phyloP scores from a whole-genome alignment of 2,113 vertebrate genomes.

The Tychaedon coryphoeus region DNA sequence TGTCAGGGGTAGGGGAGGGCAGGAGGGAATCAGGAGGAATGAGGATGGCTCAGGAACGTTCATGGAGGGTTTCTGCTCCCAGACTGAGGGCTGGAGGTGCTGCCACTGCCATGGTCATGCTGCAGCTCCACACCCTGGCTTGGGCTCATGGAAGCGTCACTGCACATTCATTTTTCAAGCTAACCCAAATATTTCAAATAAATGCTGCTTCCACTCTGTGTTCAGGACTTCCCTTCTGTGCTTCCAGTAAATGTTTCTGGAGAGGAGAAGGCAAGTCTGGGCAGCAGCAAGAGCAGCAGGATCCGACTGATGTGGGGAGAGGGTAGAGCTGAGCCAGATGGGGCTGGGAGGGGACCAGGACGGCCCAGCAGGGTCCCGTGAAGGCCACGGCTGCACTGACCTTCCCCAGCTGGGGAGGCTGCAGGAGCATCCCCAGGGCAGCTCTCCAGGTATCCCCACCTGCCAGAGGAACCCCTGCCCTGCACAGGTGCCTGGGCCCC shows the following conservation, averaged over 20 bases:
- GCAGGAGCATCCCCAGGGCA: not conserved
- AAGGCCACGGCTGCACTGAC: rapidly evolving
- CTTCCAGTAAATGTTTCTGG: not conserved
- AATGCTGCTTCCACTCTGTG: not conserved
- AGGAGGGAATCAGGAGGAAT: not conserved
- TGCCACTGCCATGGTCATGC: not conserved
- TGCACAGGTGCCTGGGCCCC: not conserved
- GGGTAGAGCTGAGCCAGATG: not conserved
- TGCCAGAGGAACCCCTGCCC: not conserved
- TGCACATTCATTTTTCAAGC: not conserved
- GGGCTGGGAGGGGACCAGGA: not conserved
- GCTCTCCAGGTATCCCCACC: not conserved
- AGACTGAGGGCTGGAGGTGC: not conserved
- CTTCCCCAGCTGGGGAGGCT: not conserved
- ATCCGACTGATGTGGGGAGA: not conserved
- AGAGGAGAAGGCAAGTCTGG: not conserved
- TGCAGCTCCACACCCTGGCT: not conserved
- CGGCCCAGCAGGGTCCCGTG: not conserved
- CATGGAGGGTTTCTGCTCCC: not conserved
- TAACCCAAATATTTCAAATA: not conserved
- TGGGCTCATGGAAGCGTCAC: not conserved
- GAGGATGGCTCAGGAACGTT: not conserved
- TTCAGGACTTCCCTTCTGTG: not conserved
- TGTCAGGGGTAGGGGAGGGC: not conserved
- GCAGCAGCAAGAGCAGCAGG: not conserved